These are phyloP conservation scores for Anarrhichthys ocellatus DNA, from an alignment of 2,113 vertebrate genomes.

Conservation along the genomic window DNA sequence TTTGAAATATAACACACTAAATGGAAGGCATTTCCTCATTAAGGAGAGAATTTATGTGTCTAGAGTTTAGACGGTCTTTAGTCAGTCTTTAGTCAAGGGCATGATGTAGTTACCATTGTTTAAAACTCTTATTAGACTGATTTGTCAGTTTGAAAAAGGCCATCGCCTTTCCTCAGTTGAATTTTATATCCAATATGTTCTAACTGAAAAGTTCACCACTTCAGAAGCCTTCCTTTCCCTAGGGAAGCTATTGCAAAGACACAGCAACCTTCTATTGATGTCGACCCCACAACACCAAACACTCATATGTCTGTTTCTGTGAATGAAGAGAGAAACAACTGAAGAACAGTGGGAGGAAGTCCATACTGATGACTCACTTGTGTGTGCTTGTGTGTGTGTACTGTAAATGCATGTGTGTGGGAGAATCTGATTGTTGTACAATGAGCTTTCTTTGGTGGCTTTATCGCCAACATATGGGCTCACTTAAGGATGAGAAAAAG, in stretches of 20 bases:
- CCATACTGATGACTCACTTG: slow-evolving; percentile 81
- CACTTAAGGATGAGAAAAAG: slow-evolving; percentile 72
- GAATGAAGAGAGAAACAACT: slow-evolving; percentile 80
- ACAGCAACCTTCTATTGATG: slow-evolving; percentile 67
- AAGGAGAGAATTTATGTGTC: slow-evolving; percentile 4
- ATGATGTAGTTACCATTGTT: neutral
- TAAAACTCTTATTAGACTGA: neutral
- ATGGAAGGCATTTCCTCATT: slow-evolving; percentile 21
- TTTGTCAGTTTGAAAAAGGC: slow-evolving; percentile 6
- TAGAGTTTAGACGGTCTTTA: slow-evolving; percentile 2
- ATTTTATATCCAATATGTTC: slow-evolving; percentile 71
- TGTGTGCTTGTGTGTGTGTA: slow-evolving; percentile 23
- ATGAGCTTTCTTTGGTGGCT: slow-evolving; percentile 80
- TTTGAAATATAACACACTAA: slow-evolving; percentile 15
- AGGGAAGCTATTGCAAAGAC: slow-evolving; percentile 63
- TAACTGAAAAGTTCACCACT: slow-evolving; percentile 51
- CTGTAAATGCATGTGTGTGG: slow-evolving; percentile 4
- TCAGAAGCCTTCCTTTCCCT: slow-evolving; percentile 70
- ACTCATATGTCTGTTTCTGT: slow-evolving; percentile 78
- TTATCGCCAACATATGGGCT: slow-evolving; percentile 85
- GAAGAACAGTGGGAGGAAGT: slow-evolving; percentile 76
- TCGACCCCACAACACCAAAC: slow-evolving; percentile 69
- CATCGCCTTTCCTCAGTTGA: slow-evolving; percentile 45
- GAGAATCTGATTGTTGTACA: slow-evolving; percentile 74
- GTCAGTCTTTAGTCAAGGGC: neutral